Conservation (phyloP, 2,888 invertebrate species). For the Limnephilus lunatus region DNA sequence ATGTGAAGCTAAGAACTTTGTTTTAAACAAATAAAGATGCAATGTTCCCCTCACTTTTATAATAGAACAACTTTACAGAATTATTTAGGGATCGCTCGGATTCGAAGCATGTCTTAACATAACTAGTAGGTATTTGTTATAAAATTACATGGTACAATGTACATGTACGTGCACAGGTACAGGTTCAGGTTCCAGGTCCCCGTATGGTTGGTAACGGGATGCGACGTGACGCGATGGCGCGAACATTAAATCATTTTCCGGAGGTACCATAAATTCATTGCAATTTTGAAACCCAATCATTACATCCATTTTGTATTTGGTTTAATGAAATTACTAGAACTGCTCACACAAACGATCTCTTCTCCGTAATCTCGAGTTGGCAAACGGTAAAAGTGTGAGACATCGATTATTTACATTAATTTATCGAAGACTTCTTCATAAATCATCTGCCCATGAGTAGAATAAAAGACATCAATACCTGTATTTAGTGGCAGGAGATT, state of each 20-base stretch:
- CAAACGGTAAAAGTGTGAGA: neutral
- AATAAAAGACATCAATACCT: neutral
- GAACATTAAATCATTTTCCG: neutral
- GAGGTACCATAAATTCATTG: neutral
- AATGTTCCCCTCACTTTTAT: neutral
- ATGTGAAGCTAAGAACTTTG: neutral
- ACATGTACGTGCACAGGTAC: too few species aligned
- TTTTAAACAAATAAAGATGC: neutral
- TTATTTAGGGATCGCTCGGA: too few species aligned
- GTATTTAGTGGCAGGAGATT: neutral
- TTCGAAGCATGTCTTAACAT: neutral
- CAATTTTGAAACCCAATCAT: slow-evolving; percentile 8
- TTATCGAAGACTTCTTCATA: neutral
- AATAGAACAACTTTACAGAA: neutral
- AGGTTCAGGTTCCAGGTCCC: too few species aligned
- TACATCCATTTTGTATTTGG: slow-evolving; percentile 17
- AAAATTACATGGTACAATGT: too few species aligned
- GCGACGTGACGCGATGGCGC: slow-evolving; percentile 2
- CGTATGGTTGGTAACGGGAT: neutral
- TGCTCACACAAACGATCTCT: neutral
- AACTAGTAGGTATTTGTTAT: too few species aligned
- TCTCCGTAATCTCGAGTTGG: neutral
- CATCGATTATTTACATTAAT: neutral
- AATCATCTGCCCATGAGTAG: neutral
- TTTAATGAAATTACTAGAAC: neutral